Base-by-base conservation (phyloP, 2,113 vertebrate species). In the Gymnorhina tibicen region DNA sequence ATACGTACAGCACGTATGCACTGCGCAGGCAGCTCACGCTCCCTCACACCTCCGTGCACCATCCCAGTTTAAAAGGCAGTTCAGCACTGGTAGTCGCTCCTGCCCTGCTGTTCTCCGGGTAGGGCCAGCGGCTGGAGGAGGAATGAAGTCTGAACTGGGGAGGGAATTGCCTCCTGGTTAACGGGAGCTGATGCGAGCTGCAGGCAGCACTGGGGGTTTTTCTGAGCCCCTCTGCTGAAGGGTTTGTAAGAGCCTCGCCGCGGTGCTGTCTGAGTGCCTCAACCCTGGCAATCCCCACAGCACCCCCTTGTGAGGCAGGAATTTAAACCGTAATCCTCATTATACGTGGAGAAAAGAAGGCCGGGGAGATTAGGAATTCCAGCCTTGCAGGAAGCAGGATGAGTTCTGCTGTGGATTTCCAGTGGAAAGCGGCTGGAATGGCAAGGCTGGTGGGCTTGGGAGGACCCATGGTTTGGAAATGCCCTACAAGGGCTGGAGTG, bases 241-340 rank as follows among this genome's bases (percentile, higher is more conserved):
- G 77, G 72, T 59, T 86, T 46, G 52, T 74, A 3, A 35, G 53
- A 88, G 72, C 55, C 55, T 77, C 3, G 41, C 72, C 30, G 67
- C 53, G 35, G 37, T 8, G 74, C 62, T 62, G 21, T 16, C 58
- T 8, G 62, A 76, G 53, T 11, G 74, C 81, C 77, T 82, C 10
- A 83, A 30, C 89, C 93, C 87, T 72, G 85, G 22, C 74, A 59
- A 87, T 94, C 78, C 85, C 50, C 87, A 73, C 87, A 87, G 93
- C 91, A 95, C 89, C 82, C 75, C 78, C 85, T 91, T 93, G 95
- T 66, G 93, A 91, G 93, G 87, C 87, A 74, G 70, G 82, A 96
- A 95, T 91, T 91, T 95, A 95, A 89, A 76, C 58, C 74, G 12
- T 87, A 96, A 95, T 95, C 95, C 93, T 96, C 85, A 62, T 91